phyloP scores from a whole-genome alignment of 2,888 invertebrate genomes.

The Dioctria rufipes region DNA sequence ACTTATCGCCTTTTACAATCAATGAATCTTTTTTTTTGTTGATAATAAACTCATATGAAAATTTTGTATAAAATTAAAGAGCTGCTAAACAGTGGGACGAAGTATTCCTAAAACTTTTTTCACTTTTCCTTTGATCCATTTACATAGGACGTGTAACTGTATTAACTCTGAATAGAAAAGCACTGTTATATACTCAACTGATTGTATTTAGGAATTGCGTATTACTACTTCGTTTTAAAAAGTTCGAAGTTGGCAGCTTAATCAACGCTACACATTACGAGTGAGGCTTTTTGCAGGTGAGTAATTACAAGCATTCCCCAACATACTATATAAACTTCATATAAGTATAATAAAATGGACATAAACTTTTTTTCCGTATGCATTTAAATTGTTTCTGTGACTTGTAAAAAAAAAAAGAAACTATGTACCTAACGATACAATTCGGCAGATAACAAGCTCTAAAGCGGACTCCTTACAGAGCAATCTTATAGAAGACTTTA shows the following conservation, averaged over 20 bases:
- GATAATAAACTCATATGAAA: too few relatives aligned
- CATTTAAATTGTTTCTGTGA: background rate
- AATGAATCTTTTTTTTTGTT: too few relatives aligned
- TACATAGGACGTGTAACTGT: too few relatives aligned
- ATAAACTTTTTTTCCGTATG: background rate
- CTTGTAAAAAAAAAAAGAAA: too few relatives aligned
- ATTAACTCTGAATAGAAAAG: too few relatives aligned
- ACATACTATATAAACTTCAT: background rate
- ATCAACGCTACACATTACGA: constrained; percentile 90
- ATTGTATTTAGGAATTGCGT: constrained; percentile 96
- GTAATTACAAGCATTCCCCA: constrained; percentile 30
- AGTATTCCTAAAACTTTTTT: too few relatives aligned
- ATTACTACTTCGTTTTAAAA: constrained; percentile 89
- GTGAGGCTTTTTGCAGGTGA: constrained; percentile 90
- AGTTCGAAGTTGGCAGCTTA: constrained; percentile 91
- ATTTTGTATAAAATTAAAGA: too few relatives aligned
- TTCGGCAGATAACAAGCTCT: constrained; percentile 15
- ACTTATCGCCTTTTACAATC: too few relatives aligned
- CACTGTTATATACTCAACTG: too few relatives aligned
- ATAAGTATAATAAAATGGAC: constrained; percentile 15
- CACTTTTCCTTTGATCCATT: too few relatives aligned
- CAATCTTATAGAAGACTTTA: constrained; percentile 8
- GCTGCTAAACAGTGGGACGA: too few relatives aligned
- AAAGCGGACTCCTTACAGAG: constrained; percentile 9
- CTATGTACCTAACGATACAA: constrained; percentile 8